Base-by-base conservation (phyloP, 2,888 invertebrate genomes). In the Campoletis raptor region DNA sequence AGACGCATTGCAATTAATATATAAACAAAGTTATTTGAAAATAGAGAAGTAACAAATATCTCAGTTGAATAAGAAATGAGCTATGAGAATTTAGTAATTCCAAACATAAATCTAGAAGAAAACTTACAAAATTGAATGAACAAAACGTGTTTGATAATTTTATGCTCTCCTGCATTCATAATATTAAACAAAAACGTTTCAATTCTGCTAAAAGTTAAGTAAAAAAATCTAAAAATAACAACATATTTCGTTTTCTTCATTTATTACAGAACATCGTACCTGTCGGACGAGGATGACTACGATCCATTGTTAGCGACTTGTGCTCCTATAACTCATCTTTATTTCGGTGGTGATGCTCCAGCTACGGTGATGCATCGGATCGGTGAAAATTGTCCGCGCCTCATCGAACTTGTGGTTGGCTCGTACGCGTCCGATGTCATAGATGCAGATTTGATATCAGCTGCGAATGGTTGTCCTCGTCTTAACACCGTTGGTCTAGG, bases 301-400 rank as follows among this genome's bases (percentile, higher is more conserved):
- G 90, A 92, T 5, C 83, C 84, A 5, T 86, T 94, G 0, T 89
- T 94, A 54, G 90, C 89, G 9, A 87, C 92, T 4, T 89, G 92
- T 81, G 88, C 93, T 12, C 94, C 94, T 12, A 89, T 94, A 37
- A 94, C 94, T 24, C 94, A 94, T 83, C 89, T 94, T 6, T 94
- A 93, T 79, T 91, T 94, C 61, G 93, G 93, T 12, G 93, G 93
- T 74, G 89, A 91, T 48, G 92, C 92, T 10, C 92, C 94, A 5
- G 89, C 91, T 72, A 82, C 90, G 18, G 90, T 92, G 0, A 74
- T 93, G 2, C 89, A 83, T 0, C 89, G 90, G 52, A 91, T 94
- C n/a, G 90, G 91, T 24, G 84, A 89, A 40, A 89, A 90, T 67
- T 94, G 93, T 89, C 93, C 93, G 0, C 90, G 91, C 15, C 89